phyloP scores from a whole-genome alignment of 2,113 vertebrate species.

The Istiophorus platypterus region DNA sequence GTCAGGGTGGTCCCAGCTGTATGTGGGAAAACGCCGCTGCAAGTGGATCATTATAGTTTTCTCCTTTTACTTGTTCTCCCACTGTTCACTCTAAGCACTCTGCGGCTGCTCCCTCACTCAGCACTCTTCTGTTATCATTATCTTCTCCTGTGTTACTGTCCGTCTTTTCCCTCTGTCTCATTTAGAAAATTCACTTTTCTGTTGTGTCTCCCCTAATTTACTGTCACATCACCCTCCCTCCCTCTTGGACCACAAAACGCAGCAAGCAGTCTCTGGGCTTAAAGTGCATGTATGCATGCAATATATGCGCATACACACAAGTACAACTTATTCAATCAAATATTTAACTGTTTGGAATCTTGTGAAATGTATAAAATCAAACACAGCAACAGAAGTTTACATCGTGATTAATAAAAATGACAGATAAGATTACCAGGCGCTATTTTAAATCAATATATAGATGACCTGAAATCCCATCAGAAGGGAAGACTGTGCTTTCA shows the following conservation, averaged over 20 bases:
- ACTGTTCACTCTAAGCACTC: constrained; percentile 43
- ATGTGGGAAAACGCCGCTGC: constrained; percentile 34
- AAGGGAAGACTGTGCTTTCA: constrained; percentile 21
- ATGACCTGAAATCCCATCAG: constrained; percentile 2
- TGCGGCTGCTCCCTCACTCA: constrained; percentile 31
- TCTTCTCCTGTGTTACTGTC: constrained; percentile 32
- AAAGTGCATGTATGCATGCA: constrained; percentile 2
- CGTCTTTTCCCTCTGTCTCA: constrained; percentile 18
- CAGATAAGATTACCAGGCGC: neutral
- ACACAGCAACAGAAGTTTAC: neutral
- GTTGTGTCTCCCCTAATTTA: constrained; percentile 21
- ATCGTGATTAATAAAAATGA: neutral
- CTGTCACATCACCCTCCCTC: neutral
- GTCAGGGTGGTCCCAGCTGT: constrained; percentile 55
- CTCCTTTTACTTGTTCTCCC: constrained; percentile 40
- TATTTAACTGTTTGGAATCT: neutral
- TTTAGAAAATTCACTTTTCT: constrained; percentile 20
- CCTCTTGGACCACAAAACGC: constrained; percentile 1
- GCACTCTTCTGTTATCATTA: constrained; percentile 39
- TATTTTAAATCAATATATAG: constrained; percentile 15
- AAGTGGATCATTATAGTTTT: constrained; percentile 59
- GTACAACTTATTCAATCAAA: neutral
- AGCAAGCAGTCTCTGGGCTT: neutral
- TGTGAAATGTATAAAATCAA: neutral
- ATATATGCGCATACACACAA: neutral